phyloP scores from a whole-genome alignment of 2,888 invertebrate genomes.

The Ptychoptera contaminata region DNA sequence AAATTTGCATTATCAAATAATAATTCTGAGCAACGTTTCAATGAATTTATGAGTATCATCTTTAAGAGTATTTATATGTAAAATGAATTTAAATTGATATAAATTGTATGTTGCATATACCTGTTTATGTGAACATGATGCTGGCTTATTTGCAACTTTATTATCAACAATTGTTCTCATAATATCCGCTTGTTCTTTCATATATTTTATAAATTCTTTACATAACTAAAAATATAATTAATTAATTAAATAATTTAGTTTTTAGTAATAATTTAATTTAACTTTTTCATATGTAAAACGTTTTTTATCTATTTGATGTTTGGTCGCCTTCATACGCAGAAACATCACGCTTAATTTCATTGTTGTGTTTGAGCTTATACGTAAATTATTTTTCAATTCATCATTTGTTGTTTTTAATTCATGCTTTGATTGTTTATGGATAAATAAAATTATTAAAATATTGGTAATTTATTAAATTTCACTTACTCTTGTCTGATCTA shows the following conservation, averaged over 20 bases:
- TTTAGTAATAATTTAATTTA: no score
- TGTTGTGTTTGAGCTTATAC: neutral
- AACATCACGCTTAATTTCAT: conserved; percentile 3
- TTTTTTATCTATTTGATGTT: neutral
- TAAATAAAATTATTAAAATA: no score
- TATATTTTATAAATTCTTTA: conserved; percentile 1
- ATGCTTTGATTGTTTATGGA: no score
- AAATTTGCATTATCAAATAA: neutral
- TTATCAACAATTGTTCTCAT: conserved; percentile 1
- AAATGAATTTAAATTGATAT: neutral
- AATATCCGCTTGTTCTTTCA: conserved; percentile 2
- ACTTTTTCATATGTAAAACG: neutral
- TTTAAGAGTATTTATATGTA: neutral
- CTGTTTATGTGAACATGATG: neutral
- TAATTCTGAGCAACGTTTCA: conserved; percentile 1
- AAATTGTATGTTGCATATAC: neutral
- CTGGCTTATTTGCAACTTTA: neutral
- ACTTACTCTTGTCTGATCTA: no score
- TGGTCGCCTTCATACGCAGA: conserved; percentile 1
- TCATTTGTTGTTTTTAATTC: neutral
- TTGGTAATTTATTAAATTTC: no score
- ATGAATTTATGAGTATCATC: neutral
- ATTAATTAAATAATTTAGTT: no score
- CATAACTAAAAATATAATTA: neutral
- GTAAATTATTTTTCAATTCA: neutral